Base-by-base conservation (phyloP, 2,113 vertebrate species). In the Hydropotes inermis region DNA sequence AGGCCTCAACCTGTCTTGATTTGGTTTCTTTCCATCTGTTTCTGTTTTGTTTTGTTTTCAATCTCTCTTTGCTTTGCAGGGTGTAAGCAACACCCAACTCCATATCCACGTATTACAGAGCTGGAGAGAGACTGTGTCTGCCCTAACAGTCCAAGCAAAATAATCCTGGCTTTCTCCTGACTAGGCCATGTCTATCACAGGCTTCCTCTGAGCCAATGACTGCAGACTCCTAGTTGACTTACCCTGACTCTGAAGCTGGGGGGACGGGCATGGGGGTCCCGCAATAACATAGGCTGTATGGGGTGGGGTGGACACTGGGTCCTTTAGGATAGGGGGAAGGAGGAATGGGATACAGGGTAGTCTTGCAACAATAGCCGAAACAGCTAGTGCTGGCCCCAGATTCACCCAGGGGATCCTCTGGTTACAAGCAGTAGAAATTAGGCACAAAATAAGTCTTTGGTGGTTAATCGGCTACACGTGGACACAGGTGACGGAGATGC, bases 401-500 rank as follows among this genome's bases (percentile, higher is more conserved):
- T n/a, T 47, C 70, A 43, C 43, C 55, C 17, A 10, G 47, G 25
- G 60, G 88, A n/a, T 7, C 43, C 82, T 74, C 83, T 30, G 4
- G 19, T 52, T 70, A 39, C 2, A 79, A 89, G 50, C 58, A 47
- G 36, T 25, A 39, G 12, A 93, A 94, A 52, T 23, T 25, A 87
- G 13, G 17, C 5, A 64, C 2, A 74, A 19, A 76, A 14, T 19
- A 33, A 58, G 39, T 39, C 47, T 90, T 64, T 28, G 30, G 33
- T 27, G 57, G 27, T 50, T 28, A n/a, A 19, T 81, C 3, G 0
- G 5, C 28, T 43, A 9, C 70, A 39, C 1, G 0, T 50, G n/a
- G 33, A 39, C 13, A 28, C 12, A 33, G 28, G 60, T 27, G 23
- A 96, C 30, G 58, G 64, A 1, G 1, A 7, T 0, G 0, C 0